Conservation (phyloP, 2,888 invertebrate species). For the Alitta virens region DNA sequence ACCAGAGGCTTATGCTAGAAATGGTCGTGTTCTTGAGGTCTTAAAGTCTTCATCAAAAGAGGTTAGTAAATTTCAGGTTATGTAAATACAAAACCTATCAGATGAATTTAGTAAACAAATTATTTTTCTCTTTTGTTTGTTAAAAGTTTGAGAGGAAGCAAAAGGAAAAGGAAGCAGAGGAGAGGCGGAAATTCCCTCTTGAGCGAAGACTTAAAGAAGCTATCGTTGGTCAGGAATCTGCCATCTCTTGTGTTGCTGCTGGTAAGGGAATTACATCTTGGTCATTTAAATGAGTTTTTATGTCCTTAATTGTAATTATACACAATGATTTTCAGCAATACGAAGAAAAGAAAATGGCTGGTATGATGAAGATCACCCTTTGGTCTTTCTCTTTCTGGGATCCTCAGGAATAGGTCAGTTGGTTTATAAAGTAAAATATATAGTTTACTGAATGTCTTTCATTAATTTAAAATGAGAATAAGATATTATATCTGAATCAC, state of each 20-base stretch:
- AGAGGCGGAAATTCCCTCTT: constrained; percentile 76
- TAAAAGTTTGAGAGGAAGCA: constrained; percentile 54
- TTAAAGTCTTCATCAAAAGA: constrained; percentile 55
- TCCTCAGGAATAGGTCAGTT: constrained; percentile 82
- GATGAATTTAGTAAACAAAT: neutral
- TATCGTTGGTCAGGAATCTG: constrained; percentile 77
- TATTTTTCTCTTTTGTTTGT: neutral
- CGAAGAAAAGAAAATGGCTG: constrained; percentile 89
- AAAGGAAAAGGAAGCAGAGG: constrained; percentile 71
- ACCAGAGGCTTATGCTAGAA: constrained; percentile 72
- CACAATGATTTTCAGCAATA: constrained; percentile 63
- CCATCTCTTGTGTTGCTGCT: constrained; percentile 54
- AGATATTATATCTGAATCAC: neutral
- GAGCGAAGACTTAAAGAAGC: constrained; percentile 78
- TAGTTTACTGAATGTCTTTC: no score
- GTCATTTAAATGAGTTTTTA: neutral
- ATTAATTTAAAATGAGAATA: no score
- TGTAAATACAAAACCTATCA: no score
- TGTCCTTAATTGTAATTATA: neutral
- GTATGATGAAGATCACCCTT: constrained; percentile 87
- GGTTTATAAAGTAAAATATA: no score
- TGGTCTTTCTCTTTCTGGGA: constrained; percentile 87
- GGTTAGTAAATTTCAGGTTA: no score
- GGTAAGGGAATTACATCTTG: constrained; percentile 31
- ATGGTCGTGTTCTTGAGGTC: constrained; percentile 66